Evolutionary conservation across 2,888 invertebrate genomes (phyloP), one percentile per base, ranked within the genome.

Genomic region (Orthosia gracilis): DNA sequence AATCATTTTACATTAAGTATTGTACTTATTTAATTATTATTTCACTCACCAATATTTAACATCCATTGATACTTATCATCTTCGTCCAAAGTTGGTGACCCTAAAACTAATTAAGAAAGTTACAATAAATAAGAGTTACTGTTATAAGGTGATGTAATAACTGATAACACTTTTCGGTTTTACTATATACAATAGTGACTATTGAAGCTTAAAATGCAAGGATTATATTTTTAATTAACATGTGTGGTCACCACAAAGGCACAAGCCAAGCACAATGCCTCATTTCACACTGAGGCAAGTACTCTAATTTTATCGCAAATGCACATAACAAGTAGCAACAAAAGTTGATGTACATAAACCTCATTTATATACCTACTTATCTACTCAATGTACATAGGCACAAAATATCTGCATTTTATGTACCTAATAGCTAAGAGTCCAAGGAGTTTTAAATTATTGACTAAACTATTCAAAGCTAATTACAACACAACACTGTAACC

Each of bases 31-130:
- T 13, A 1, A 45, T 26, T 45, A 12, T 9, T 15, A 18, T 31
- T 50, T 45, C 13, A 88, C 92, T 91, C 55, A 93, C 92, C 91
- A 49, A 88, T 45, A 61, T 54, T 65, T 1, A 79, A 61, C 13
- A 82, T 64, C 90, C 89, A 91, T 67, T 87, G 80, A 11, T 83
- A 59, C 47, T 87, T 87, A 73, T 91, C 86, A n/a, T 86, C 86
- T 2, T 87, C 63, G 61, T 78, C 67, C 13, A 91, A 59, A 7
- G 77, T 80, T 55, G 87, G 80, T 1, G 90, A 88, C 4, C 88
- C 92, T 93, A 81, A 15, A 88, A 89, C 49, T 63, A 82, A 58
- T n/a, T n/a, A 67, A 74, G 62, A 76, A 23, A 26, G 15, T 31
- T 18, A 52, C 4, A 52, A n/a, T 49, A 58, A 17, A 5, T 15